Evolutionary conservation across 2,797 vertebrate species (phyloP).

Genomic region (Anguilla megastoma): DNA sequence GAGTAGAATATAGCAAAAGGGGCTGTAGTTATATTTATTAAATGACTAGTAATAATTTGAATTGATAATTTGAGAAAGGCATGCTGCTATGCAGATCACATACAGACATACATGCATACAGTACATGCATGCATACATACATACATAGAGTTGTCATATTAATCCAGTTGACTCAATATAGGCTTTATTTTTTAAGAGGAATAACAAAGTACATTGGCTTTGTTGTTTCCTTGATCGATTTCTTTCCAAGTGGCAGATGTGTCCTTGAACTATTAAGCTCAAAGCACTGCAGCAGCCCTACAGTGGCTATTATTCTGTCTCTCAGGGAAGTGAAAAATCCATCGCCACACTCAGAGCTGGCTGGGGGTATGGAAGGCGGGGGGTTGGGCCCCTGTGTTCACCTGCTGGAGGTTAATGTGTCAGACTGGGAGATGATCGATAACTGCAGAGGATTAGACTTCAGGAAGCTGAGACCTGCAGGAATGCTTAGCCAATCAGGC

Average conservation of each 20-base stretch:
- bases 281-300: not conserved
- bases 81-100: not conserved
- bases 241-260: not conserved
- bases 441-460: constrained; percentile 26
- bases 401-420: not conserved
- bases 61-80: not conserved
- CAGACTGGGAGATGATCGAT: constrained; percentile 4
- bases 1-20: not conserved
- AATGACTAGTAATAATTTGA: not conserved
- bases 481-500: not conserved
- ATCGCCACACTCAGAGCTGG: not conserved
- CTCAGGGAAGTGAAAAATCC: not conserved
- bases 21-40: not conserved
- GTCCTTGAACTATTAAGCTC: not conserved
- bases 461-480: not conserved
- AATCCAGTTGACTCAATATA: no score
- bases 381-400: not conserved
- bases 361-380: not conserved
- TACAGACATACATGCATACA: not conserved
- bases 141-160: not conserved
- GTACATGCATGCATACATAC: not conserved
- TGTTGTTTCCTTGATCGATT: not conserved
- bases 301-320: not conserved
- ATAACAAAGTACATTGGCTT: not conserved
- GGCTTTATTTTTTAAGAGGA: no score